Base-by-base conservation (phyloP, 2,888 invertebrate species). In the Synanthedon formicaeformis region DNA sequence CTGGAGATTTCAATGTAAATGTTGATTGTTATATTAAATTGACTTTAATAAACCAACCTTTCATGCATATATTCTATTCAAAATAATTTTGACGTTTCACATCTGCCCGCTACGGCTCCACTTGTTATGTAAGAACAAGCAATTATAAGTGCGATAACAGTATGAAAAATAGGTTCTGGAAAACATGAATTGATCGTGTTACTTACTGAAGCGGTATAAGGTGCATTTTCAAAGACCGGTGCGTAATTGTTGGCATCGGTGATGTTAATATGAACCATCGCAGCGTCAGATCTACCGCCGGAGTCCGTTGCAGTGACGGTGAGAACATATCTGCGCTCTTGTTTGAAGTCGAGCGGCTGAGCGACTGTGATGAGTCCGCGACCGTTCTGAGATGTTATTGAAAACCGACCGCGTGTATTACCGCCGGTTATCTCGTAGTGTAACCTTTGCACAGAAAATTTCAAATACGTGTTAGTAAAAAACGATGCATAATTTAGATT, bases 181-280 rank as follows among this genome's bases (percentile, higher is more conserved):
- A 34, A 34, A 34, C 1, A 34, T 8, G 34, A 10, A 10, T 34
- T 34, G 10, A 23, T 23, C 23, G 23, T 13, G 11, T 6, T 45
- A 14, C 87, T 85, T 71, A 90, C 93, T 53, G 93, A 93, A 2
- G 96, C 94, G 1, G 94, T 92, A 71, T 98, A 98, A 0, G 97
- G 97, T 0, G 96, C 95, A 70, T 96, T 95, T 73, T 97, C 96
- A 70, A 98, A 98, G 1, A 94, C 94, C 0, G 98, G 98, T 0
- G 96, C 92, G 71, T 94, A 96, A 68, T 97, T 97, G 77, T 98
- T 98, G 0, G 97, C 97, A 79, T 98, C 98, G 0, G 96, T 94
- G 0, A 99, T 92, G 70, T 97, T 96, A 3, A 99, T 94, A 68
- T 96, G 94, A 12, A 98, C 94, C 52, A 95, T 93, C 0, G 97